Evolutionary conservation across 1,140 invertebrate genomes (phyloP).

Genomic region (Teleopsis dalmanni): DNA sequence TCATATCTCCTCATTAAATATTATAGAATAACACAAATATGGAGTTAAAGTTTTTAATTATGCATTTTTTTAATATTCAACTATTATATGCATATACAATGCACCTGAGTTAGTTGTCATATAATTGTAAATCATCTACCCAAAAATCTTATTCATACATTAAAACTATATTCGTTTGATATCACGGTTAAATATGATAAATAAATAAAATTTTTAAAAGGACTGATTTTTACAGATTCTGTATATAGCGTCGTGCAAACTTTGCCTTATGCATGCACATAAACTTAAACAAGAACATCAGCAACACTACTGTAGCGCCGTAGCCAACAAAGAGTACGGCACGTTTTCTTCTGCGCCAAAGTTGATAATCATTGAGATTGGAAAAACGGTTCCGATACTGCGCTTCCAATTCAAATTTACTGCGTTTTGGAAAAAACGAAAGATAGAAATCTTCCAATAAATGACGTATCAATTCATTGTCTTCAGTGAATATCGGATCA

Average conservation of each 20-base stretch:
- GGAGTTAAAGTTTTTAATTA: no score
- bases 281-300: conserved; percentile 26
- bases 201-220: not conserved
- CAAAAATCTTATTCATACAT: no score
- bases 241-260: conserved; percentile 33
- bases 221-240: conserved; percentile 25
- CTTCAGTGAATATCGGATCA: conserved; percentile 53
- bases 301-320: conserved; percentile 23
- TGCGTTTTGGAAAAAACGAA: conserved; percentile 63
- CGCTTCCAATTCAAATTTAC: conserved; percentile 64
- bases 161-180: no score
- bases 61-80: no score
- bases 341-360: conserved; percentile 50
- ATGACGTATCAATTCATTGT: conserved; percentile 63
- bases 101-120: no score
- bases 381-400: conserved; percentile 63
- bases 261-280: conserved; percentile 38
- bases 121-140: no score
- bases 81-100: no score
- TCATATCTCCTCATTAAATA: no score
- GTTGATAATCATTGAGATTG: conserved; percentile 54
- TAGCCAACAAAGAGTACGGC: conserved; percentile 31
- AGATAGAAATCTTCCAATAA: conserved; percentile 71
- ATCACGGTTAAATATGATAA: not conserved
- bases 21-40: no score